Base-by-base conservation (phyloP, 2,113 vertebrate genomes). In the Arenaria interpres region DNA sequence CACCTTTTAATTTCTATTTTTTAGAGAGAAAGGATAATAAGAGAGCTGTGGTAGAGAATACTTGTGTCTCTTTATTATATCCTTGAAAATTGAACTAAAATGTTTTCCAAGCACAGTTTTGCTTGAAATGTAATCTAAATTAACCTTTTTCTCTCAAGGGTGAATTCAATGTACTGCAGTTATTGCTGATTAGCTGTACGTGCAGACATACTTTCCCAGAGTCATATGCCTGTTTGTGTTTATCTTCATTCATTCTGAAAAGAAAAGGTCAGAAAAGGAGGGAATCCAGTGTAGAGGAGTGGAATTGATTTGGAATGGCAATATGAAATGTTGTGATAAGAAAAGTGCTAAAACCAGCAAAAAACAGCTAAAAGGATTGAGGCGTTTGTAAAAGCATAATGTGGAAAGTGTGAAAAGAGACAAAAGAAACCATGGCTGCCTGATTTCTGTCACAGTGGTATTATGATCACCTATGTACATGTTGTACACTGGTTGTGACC, bases 351-450 rank as follows among this genome's bases (percentile, higher is more conserved):
- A 96, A 95, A 86, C 6, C 54, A 73, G 54, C 3, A 9, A 80
- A 88, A 45, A 95, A 1, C 56, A 78, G 80, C 93, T 89, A 64
- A 94, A 95, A 95, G 76, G 37, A 7, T 51, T 43, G 37, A 90
- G n/a, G 46, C 17, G 32, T 89, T 90, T 95, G 9, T 71, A 85
- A 87, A 91, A 92, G 60, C 33, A 60, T 54, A 39, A 60, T 51
- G 46, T 72, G 68, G 11, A n/a, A 94, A 90, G 68, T 75, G 83
- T 75, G 43, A 87, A 93, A 96, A 95, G 63, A 92, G 46, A 85
- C 86, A 93, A 94, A 90, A 87, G 80, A 87, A 95, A 33, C 35
- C 6, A 2, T 10, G 43, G 35, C 32, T 92, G 68, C 13, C 41
- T 89, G 50, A 4, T 43, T 90, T 14, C 46, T 78, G 23, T 71